Percentiles rank a stretch among this genome's conserved stretches.
These are phyloP conservation scores for Sipha flava DNA, from an alignment of 1,140 invertebrate species.

Conservation along the genomic window DNA sequence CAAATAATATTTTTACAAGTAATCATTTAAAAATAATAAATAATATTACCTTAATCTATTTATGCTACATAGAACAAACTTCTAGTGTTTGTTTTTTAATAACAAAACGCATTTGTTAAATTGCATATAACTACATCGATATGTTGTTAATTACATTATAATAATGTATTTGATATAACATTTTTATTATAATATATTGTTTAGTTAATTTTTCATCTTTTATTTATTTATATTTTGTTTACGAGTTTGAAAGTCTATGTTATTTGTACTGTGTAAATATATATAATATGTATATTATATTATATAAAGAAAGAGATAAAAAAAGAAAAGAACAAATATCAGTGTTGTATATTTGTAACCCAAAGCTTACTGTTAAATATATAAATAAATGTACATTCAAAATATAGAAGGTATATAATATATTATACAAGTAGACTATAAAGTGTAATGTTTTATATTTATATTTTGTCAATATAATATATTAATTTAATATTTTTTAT, in stretches of 20 bases:
- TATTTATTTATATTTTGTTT: slow-evolving; percentile 27
- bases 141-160: not conserved
- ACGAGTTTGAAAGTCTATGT: not conserved
- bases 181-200: not conserved
- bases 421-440: not conserved
- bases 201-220: not conserved
- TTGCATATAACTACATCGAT: not conserved
- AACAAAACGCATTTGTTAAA: not conserved
- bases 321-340: not conserved
- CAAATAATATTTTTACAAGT: too few relatives aligned
- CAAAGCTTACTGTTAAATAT: slow-evolving; percentile 8
- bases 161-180: not conserved
- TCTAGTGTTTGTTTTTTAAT: not conserved
- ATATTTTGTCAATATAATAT: slow-evolving; percentile 16
- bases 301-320: not conserved
- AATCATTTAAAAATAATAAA: too few relatives aligned
- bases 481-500: not conserved
- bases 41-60: too few relatives aligned
- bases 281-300: not conserved
- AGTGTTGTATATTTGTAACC: not conserved
- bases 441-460: not conserved
- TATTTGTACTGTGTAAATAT: not conserved
- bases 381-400: not conserved
- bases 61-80: too few relatives aligned
- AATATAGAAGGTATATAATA: not conserved